Evolutionary conservation across 2,888 invertebrate species (phyloP).

Genomic region (Eucera pruinosa): DNA sequence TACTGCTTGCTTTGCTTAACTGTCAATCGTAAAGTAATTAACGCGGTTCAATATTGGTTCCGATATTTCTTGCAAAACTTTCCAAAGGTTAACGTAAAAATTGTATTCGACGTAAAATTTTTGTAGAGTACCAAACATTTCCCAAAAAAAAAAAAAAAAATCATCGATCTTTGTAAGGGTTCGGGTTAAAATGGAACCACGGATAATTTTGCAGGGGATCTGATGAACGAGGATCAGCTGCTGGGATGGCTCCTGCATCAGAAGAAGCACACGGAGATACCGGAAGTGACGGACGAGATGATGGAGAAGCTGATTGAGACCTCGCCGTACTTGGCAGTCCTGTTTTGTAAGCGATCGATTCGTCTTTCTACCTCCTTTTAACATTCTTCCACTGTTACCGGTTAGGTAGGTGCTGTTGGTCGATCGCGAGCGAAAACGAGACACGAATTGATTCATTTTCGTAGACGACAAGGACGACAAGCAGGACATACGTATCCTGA

Average conservation of each 20-base stretch:
- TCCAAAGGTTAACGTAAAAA: too few relatives aligned
- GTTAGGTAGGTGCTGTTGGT: conserved; percentile 66
- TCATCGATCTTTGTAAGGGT: neutral
- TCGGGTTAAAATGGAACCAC: neutral
- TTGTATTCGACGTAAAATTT: too few relatives aligned
- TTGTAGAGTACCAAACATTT: too few relatives aligned
- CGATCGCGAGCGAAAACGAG: conserved; percentile 55
- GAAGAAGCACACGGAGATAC: conserved; percentile 95
- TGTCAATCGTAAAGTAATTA: too few relatives aligned
- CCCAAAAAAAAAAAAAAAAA: too few relatives aligned
- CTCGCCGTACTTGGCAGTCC: conserved; percentile 92
- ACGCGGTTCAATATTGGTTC: too few relatives aligned
- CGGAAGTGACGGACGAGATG: conserved; percentile 97
- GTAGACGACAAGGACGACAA: conserved; percentile 95
- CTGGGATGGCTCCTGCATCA: conserved; percentile 96
- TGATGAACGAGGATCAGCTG: conserved; percentile 95
- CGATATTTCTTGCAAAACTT: too few relatives aligned
- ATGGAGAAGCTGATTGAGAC: conserved; percentile 94
- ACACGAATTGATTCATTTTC: conserved; percentile 68
- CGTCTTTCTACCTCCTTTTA: conserved; percentile 70
- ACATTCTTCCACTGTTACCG: conserved; percentile 69
- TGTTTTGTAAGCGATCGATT: conserved; percentile 91
- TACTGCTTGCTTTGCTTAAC: too few relatives aligned
- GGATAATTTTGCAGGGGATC: conserved; percentile 87
- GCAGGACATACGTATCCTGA: conserved; percentile 93